These are phyloP conservation scores for Rhingia rostrata DNA, from an alignment of 2,888 invertebrate species.

Conservation along the genomic window DNA sequence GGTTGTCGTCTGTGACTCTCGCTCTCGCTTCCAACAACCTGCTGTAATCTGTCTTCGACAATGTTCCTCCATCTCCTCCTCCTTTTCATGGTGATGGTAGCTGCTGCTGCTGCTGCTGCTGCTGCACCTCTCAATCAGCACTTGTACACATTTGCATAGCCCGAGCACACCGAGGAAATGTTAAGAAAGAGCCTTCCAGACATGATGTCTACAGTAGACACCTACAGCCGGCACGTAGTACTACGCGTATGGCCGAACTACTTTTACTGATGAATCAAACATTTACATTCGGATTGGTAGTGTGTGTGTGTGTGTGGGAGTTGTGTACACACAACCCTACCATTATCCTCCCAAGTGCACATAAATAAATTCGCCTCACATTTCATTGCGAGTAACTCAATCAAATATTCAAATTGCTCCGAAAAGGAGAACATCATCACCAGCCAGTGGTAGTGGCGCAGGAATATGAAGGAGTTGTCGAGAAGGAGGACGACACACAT, in stretches of 20 bases:
- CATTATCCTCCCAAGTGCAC: constrained; percentile 55
- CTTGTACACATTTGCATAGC: constrained; percentile 52
- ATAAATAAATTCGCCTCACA: constrained; percentile 70
- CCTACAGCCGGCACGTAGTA: constrained; percentile 40
- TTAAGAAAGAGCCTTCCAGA: constrained; percentile 62
- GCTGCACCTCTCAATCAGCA: constrained; percentile 16
- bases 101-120: background rate
- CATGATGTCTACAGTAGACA: constrained; percentile 59
- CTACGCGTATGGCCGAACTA: constrained; percentile 10
- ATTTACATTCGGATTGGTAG: constrained; percentile 5
- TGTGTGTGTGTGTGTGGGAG: background rate
- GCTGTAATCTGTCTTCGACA: constrained; percentile 20
- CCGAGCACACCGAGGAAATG: constrained; percentile 29
- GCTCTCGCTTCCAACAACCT: constrained; percentile 23
- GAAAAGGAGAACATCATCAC: constrained; percentile 48
- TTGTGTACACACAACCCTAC: background rate
- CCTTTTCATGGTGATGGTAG: too few relatives aligned
- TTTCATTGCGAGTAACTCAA: constrained; percentile 70
- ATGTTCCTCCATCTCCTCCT: background rate
- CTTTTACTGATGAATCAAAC: constrained; percentile 32
- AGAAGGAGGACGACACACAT: background rate
- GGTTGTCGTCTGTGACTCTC: constrained; percentile 2
- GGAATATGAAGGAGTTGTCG: constrained; percentile 2
- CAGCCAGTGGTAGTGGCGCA: constrained; percentile 22
- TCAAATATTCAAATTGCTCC: constrained; percentile 73